Conservation (phyloP, 2,113 vertebrate species). For the Halcyon malimbica region DNA sequence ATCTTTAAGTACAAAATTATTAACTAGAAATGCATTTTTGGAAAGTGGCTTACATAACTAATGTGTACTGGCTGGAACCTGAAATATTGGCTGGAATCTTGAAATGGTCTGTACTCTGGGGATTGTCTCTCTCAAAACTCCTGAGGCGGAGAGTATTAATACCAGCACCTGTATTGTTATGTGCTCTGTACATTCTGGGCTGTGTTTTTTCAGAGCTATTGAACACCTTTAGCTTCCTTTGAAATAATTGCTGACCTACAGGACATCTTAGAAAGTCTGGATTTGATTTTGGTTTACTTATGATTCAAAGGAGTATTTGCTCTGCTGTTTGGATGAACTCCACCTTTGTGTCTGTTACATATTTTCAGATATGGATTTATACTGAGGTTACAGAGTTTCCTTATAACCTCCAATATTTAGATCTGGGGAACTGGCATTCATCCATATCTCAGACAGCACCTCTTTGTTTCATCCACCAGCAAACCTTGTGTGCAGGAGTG, state of each 20-base stretch:
- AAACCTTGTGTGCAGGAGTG: background rate
- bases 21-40: background rate
- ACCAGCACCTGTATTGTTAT: background rate
- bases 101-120: background rate
- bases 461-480: background rate
- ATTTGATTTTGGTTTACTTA: background rate
- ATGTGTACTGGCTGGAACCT: background rate
- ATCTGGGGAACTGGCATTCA: background rate
- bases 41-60: background rate
- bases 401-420: background rate
- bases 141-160: background rate
- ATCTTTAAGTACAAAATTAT: background rate
- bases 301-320: background rate
- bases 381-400: background rate
- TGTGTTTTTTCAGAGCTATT: conserved; percentile 1
- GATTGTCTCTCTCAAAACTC: background rate
- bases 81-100: background rate
- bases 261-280: background rate
- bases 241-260: background rate
- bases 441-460: background rate
- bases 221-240: background rate
- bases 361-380: background rate
- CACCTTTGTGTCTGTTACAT: background rate
- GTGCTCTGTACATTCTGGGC: background rate
- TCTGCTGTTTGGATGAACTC: background rate